Conservation (phyloP, 2,888 invertebrate species). For the Hofmannophila pseudospretella region DNA sequence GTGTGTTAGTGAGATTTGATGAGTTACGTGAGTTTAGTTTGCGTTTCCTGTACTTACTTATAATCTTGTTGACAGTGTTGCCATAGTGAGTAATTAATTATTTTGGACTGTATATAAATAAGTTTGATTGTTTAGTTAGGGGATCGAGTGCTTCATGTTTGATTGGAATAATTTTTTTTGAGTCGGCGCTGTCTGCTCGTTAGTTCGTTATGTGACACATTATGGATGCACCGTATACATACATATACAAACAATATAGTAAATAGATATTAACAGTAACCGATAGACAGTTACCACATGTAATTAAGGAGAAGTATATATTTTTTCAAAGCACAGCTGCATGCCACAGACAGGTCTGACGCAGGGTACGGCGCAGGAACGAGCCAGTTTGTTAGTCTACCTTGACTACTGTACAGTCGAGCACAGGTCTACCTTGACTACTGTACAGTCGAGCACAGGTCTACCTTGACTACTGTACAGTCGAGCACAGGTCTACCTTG, state of each 20-base stretch:
- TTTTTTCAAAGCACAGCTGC: slow-evolving; percentile 58
- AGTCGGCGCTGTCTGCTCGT: too few relatives aligned
- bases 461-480: too few relatives aligned
- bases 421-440: too few relatives aligned
- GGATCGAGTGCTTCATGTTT: slow-evolving; percentile 13
- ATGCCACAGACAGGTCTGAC: slow-evolving; percentile 18
- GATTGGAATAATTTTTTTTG: background rate
- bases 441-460: too few relatives aligned
- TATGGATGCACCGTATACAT: slow-evolving; percentile 7
- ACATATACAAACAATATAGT: slow-evolving; percentile 8
- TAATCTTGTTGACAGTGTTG: slow-evolving; percentile 74
- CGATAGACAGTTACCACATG: slow-evolving; percentile 73
- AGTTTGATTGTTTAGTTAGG: slow-evolving; percentile 38
- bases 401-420: too few relatives aligned
- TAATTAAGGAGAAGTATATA: slow-evolving; percentile 55
- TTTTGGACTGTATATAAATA: slow-evolving; percentile 72
- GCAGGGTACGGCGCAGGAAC: too few relatives aligned
- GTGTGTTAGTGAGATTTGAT: slow-evolving; percentile 60
- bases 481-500: too few relatives aligned
- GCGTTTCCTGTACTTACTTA: slow-evolving; percentile 33
- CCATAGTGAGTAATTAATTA: slow-evolving; percentile 73
- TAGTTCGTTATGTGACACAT: too few relatives aligned
- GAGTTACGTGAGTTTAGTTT: slow-evolving; percentile 59
- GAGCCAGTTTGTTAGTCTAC: too few relatives aligned
- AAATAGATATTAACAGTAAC: slow-evolving; percentile 36